phyloP scores from a whole-genome alignment of 2,888 invertebrate genomes.

The Sepiola atlantica region DNA sequence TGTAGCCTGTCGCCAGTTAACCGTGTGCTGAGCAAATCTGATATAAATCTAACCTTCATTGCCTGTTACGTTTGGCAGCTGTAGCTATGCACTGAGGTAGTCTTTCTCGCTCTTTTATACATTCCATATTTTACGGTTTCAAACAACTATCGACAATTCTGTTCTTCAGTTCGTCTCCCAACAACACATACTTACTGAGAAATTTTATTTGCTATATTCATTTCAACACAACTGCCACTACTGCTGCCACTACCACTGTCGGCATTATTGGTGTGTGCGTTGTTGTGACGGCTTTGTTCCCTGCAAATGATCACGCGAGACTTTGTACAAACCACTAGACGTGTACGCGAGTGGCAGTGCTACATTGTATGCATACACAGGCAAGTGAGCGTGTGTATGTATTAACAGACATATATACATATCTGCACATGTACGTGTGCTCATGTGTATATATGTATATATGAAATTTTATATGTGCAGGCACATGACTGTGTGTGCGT shows the following conservation, averaged over 20 bases:
- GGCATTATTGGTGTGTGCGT: not conserved
- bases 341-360: not conserved
- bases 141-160: not conserved
- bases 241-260: not conserved
- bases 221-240: not conserved
- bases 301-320: conserved; percentile 40
- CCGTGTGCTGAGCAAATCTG: not conserved
- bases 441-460: conserved; percentile 36
- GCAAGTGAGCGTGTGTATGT: conserved; percentile 47
- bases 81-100: not conserved
- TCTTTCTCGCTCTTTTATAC: not conserved
- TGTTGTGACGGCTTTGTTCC: not conserved
- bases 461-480: conserved; percentile 47
- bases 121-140: not conserved
- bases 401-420: conserved; percentile 42
- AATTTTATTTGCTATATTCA: not conserved
- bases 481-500: conserved; percentile 47
- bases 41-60: not conserved
- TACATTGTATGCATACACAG: not conserved
- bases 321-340: conserved; percentile 17
- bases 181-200: not conserved
- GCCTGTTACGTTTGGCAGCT: conserved; percentile 9
- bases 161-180: conserved; percentile 42
- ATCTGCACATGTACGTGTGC: not conserved
- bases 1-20: not conserved